Evolutionary conservation across 2,888 invertebrate species (phyloP).

Genomic region (Plagodis pulveraria): DNA sequence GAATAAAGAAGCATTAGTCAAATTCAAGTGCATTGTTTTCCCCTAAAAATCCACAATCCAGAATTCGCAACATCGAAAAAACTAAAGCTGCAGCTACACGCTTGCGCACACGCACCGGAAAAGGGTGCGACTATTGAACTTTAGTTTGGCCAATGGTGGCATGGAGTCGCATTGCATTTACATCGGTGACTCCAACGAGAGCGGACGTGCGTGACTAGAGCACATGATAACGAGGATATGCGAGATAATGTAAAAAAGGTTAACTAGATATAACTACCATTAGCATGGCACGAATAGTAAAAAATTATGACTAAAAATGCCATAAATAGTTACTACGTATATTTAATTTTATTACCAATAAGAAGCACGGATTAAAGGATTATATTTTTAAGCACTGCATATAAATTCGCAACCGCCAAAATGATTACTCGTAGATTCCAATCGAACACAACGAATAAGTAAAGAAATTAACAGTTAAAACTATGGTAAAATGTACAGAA

Average conservation of each 20-base stretch:
- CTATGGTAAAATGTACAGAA: constrained; percentile 37
- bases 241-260: constrained; percentile 16
- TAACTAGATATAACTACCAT: background rate
- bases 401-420: constrained; percentile 8
- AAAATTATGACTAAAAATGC: background rate
- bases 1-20: too few relatives aligned
- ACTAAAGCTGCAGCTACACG: constrained; percentile 30
- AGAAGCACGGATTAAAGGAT: constrained; percentile 2
- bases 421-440: too few relatives aligned
- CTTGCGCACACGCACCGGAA: constrained; percentile 65
- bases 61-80: constrained; percentile 26
- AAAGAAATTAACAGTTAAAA: too few relatives aligned
- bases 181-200: constrained; percentile 51
- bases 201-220: constrained; percentile 62
- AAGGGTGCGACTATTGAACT: constrained; percentile 72
- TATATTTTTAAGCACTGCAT: constrained; percentile 7
- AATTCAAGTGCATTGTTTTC: background rate
- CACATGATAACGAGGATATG: constrained; percentile 31
- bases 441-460: too few relatives aligned
- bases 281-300: background rate
- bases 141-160: constrained; percentile 51
- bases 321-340: too few relatives aligned
- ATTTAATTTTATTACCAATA: background rate
- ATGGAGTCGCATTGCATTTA: constrained; percentile 50
- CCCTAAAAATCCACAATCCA: constrained; percentile 4